phyloP scores from a whole-genome alignment of 2,888 invertebrate species.

The Glaucopsyche alexis region DNA sequence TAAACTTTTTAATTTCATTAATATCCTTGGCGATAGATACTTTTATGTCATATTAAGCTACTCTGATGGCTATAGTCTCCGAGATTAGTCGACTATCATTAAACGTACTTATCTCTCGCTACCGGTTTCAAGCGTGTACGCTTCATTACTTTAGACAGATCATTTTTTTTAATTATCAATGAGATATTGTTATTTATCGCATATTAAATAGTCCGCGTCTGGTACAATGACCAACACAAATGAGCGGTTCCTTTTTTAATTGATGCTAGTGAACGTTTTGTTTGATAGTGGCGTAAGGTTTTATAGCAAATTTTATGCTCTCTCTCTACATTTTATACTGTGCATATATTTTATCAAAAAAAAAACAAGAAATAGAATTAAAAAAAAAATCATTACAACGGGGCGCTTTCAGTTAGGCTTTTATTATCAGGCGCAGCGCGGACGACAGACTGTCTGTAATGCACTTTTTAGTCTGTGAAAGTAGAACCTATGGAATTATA shows the following conservation, averaged over 20 bases:
- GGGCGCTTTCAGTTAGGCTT: too few relatives aligned
- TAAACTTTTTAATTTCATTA: constrained; percentile 8
- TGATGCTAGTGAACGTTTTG: background rate
- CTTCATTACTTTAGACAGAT: constrained; percentile 44
- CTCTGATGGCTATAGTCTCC: constrained; percentile 8
- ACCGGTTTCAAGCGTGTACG: constrained; percentile 55
- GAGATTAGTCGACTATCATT: constrained; percentile 13
- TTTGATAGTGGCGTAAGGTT: background rate
- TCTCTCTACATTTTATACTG: too few relatives aligned
- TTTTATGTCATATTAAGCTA: constrained; percentile 2
- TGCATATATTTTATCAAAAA: too few relatives aligned
- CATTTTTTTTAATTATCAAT: constrained; percentile 47
- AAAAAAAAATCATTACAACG: too few relatives aligned
- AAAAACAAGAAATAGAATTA: too few relatives aligned
- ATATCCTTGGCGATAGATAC: background rate
- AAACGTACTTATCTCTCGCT: constrained; percentile 46
- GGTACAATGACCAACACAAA: constrained; percentile 11
- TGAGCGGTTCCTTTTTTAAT: background rate
- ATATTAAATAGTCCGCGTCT: constrained; percentile 41
- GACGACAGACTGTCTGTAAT: too few relatives aligned
- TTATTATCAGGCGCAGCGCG: too few relatives aligned
- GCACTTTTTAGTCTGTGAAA: too few relatives aligned
- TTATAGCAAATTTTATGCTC: too few relatives aligned
- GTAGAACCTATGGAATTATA: too few relatives aligned
- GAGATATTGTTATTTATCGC: constrained; percentile 47